phyloP scores from a whole-genome alignment of 2,113 vertebrate genomes.

The Scopus umbretta region DNA sequence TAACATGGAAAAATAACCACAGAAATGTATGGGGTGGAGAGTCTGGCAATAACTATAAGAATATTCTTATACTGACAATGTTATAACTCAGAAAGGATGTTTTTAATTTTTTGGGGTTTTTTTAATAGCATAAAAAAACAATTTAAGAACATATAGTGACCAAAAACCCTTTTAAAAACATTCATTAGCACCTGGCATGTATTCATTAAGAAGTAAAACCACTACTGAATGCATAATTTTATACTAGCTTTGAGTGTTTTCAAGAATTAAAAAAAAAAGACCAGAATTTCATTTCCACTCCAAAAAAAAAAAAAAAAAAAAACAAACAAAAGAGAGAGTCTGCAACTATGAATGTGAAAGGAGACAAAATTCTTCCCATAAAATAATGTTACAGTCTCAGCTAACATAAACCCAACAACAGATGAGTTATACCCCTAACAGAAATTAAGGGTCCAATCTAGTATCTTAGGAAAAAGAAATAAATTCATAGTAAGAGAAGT shows the following conservation, averaged over 20 bases:
- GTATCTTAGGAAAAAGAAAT: too few relatives aligned
- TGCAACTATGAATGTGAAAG: background rate
- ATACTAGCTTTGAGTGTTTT: background rate
- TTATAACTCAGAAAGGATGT: background rate
- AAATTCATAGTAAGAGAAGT: background rate
- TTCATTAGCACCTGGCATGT: background rate
- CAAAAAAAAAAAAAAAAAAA: too few relatives aligned
- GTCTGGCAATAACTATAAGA: background rate
- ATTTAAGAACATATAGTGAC: background rate
- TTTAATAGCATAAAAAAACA: background rate
- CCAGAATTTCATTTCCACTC: background rate
- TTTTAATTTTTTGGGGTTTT: background rate
- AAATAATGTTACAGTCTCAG: background rate
- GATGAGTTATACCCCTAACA: background rate
- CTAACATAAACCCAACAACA: background rate
- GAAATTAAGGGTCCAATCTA: background rate
- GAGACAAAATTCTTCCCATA: background rate
- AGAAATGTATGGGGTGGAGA: background rate
- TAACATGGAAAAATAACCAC: background rate
- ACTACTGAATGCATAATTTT: background rate
- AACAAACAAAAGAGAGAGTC: too few relatives aligned
- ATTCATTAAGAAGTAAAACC: background rate
- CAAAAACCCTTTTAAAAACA: background rate
- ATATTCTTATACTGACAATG: background rate
- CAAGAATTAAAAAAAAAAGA: background rate